Evolutionary conservation across 2,888 invertebrate genomes (phyloP).

Genomic region (Hartigia nigra): DNA sequence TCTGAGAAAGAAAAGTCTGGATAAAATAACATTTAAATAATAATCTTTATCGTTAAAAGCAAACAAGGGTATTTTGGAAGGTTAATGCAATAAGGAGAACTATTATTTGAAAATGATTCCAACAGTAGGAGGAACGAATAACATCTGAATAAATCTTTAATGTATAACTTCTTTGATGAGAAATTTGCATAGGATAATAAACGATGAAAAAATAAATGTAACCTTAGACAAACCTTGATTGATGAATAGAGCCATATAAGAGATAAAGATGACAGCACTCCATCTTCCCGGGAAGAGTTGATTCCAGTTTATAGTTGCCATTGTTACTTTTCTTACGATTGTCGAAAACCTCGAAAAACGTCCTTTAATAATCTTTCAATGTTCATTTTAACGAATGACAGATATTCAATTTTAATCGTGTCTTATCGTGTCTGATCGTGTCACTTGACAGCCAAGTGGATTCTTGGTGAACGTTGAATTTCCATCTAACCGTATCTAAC

Average conservation of each 20-base stretch:
- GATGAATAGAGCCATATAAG: conserved; percentile 90
- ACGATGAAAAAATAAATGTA: conserved; percentile 18
- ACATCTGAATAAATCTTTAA: neutral
- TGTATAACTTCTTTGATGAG: neutral
- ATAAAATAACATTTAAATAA: neutral
- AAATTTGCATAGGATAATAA: neutral
- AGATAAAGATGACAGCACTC: conserved; percentile 82
- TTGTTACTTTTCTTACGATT: conserved; percentile 25
- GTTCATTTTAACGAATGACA: neutral
- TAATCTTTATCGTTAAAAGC: neutral
- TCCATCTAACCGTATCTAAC: neutral
- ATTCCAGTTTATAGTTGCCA: conserved; percentile 65
- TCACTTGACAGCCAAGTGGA: neutral
- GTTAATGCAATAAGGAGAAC: neutral
- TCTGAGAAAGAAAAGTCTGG: neutral
- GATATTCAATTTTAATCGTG: too few species aligned
- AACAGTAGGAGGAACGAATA: neutral
- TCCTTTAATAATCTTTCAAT: neutral
- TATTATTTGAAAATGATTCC: neutral
- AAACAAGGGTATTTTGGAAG: neutral
- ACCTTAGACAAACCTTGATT: conserved; percentile 81
- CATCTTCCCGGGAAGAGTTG: conserved; percentile 88
- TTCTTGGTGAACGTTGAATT: neutral
- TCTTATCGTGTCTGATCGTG: too few species aligned
- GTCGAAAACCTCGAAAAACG: neutral